phyloP scores from a whole-genome alignment of 1,140 invertebrate genomes.

The Proctacanthus coquilletti region DNA sequence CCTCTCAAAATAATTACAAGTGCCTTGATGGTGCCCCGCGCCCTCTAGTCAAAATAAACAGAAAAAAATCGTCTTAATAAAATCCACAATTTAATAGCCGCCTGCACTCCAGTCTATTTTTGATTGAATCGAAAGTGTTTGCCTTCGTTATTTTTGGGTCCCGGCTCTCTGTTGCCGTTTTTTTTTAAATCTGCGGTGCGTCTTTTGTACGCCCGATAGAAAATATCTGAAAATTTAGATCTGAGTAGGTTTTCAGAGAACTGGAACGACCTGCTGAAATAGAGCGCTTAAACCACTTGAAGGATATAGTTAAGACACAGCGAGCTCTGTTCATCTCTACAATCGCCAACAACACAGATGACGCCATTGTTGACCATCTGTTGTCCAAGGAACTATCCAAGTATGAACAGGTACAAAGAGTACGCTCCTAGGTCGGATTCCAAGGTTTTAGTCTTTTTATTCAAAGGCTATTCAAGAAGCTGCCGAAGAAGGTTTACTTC shows the following conservation, averaged over 20 bases:
- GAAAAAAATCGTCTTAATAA: no score
- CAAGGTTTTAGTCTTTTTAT: slow-evolving; percentile 1
- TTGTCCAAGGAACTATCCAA: slow-evolving; percentile 39
- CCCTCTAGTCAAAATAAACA: no score
- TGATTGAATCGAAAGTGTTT: no score
- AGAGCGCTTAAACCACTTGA: slow-evolving; percentile 37
- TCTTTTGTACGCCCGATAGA: no score
- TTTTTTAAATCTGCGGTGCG: no score
- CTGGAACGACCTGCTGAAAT: slow-evolving; percentile 58
- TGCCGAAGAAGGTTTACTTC: slow-evolving; percentile 40
- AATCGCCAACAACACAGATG: slow-evolving; percentile 42
- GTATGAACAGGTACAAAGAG: slow-evolving; percentile 38
- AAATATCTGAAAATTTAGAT: no score
- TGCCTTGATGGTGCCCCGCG: no score
- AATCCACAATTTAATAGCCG: no score
- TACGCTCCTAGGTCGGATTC: slow-evolving; percentile 10
- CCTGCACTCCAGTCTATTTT: no score
- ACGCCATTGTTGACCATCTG: slow-evolving; percentile 36
- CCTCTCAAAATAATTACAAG: no score
- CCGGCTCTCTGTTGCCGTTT: no score
- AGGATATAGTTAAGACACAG: slow-evolving; percentile 32
- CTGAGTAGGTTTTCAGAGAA: slow-evolving; percentile 54
- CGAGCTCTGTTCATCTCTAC: slow-evolving; percentile 35
- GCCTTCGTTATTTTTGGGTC: no score
- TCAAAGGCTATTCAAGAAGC: slow-evolving; percentile 43